Base-by-base conservation (phyloP, 1,140 invertebrate species). In the Whitmania pigra region DNA sequence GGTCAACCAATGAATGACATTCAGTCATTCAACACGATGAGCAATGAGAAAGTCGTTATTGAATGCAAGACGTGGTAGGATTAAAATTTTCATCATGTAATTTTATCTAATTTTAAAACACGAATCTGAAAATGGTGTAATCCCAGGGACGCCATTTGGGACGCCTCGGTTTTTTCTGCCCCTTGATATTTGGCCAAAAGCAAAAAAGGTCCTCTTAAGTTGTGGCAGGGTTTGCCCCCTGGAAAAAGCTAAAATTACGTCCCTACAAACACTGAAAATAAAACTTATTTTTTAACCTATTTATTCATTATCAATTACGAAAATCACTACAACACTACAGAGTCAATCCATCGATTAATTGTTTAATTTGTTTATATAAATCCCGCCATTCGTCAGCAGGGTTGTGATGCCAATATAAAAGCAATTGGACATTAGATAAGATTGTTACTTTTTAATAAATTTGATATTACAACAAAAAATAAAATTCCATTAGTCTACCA, bases 1-100 rank as follows among this genome's bases (percentile, higher is more conserved):
- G 69, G 69, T 18, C n/a, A 49, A 18, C 69, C 69, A n/a, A 70
- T 70, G 69, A 53, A 20, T n/a, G 49, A 70, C n/a, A 54, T 70
- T 15, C 43, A 7, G 18, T 18, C 31, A 36, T 25, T 70, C 31
- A 70, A 49, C 13, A 25, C 49, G 18, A 20, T 25, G 29, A 3
- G 2, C n/a, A 25, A n/a, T n/a, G 31, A 70, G 29, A 36, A 25
- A 70, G 69, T 70, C 53, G 53, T 29, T 53, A 25, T 70, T 20
- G 43, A 70, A n/a, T 70, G 69, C 49, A 36, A 70, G 11, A 22
- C 69, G 15, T 70, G 69, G 69, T 70, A 53, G 49, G 69, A 13
- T 31, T 63, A 63, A 29, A 22, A 36, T 18, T 7, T 68, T 5
- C 67, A 67, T 36, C n/a, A n/a, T 27, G 18, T 31, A 36, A 13